Percentiles rank a stretch among this genome's conserved stretches.
phyloP scores from a whole-genome alignment of 2,888 invertebrate genomes.

The Lycia hirtaria region DNA sequence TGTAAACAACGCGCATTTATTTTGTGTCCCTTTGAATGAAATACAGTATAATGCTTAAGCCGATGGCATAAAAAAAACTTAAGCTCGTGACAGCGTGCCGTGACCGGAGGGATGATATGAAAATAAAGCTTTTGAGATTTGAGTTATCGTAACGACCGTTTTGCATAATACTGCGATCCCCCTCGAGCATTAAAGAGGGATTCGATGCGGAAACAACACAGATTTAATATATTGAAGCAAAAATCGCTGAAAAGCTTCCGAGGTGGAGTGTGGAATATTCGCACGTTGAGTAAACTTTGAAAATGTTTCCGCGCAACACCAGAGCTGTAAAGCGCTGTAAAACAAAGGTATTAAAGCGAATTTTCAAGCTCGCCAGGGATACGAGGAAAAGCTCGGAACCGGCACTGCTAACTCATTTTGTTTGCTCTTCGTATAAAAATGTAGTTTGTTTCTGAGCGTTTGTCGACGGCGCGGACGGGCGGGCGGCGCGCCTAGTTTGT shows the following conservation, averaged over 20 bases:
- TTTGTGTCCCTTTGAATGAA: slow-evolving; percentile 20
- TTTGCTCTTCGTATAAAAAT: slow-evolving; percentile 79
- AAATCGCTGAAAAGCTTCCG: slow-evolving; percentile 48
- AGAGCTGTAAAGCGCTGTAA: slow-evolving; percentile 77
- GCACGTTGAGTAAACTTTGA: slow-evolving; percentile 65
- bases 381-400: slow-evolving; percentile 73
- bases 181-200: slow-evolving; percentile 30
- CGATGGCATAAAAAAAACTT: slow-evolving; percentile 27
- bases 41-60: slow-evolving; percentile 12
- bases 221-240: slow-evolving; percentile 37
- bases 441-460: slow-evolving; percentile 75
- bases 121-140: slow-evolving; percentile 36
- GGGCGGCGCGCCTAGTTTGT: slow-evolving; percentile 50
- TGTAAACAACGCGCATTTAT: slow-evolving; percentile 15
- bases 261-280: slow-evolving; percentile 61
- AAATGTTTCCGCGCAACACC: slow-evolving; percentile 72
- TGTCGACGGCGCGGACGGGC: slow-evolving; percentile 48
- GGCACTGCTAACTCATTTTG: slow-evolving; percentile 78
- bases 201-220: slow-evolving; percentile 24
- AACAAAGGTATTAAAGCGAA: slow-evolving; percentile 83
- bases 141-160: slow-evolving; percentile 34
- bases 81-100: slow-evolving; percentile 31
- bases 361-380: slow-evolving; percentile 75
- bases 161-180: slow-evolving; percentile 31
- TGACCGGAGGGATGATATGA: slow-evolving; percentile 35